A percentile compares a stretch with the other conserved stretches of the same genome.
phyloP scores from a whole-genome alignment of 1,140 invertebrate genomes.

The Nasonia longicornis region DNA sequence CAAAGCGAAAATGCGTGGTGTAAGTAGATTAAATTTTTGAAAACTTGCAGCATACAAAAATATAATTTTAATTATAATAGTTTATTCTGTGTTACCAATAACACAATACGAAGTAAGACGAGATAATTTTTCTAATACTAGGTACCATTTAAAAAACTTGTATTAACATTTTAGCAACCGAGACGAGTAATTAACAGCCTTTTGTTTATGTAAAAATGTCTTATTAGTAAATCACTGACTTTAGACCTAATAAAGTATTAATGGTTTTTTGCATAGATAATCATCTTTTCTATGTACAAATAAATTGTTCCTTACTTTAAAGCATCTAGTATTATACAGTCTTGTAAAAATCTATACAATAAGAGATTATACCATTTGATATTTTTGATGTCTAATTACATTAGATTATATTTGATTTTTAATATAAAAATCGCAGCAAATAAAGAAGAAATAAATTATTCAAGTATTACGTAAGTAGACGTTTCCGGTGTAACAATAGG shows the following conservation, averaged over 20 bases:
- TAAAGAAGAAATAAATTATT: conserved; percentile 1
- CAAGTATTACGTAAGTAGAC: background rate
- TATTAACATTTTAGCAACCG: conserved; percentile 43
- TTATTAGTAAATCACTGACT: background rate
- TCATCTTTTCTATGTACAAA: conserved; percentile 25
- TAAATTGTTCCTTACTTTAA: conserved; percentile 1
- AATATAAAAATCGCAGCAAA: conserved; percentile 1
- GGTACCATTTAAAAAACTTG: conserved; percentile 28
- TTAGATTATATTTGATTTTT: conserved; percentile 2
- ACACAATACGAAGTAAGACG: conserved; percentile 8
- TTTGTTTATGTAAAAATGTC: background rate
- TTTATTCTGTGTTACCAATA: background rate
- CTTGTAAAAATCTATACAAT: conserved; percentile 1
- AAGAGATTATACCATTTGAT: background rate
- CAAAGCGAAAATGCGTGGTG: background rate
- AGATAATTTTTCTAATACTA: background rate
- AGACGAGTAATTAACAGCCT: conserved; percentile 35
- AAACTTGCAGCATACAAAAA: background rate
- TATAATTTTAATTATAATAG: background rate
- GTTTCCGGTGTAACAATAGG: background rate
- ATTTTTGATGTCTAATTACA: conserved; percentile 2
- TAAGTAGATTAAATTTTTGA: background rate
- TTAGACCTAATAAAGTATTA: background rate
- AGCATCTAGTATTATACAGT: conserved; percentile 33
- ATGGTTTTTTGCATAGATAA: conserved; percentile 13